phyloP scores from a whole-genome alignment of 2,113 vertebrate genomes.

The Haemorhous mexicanus region DNA sequence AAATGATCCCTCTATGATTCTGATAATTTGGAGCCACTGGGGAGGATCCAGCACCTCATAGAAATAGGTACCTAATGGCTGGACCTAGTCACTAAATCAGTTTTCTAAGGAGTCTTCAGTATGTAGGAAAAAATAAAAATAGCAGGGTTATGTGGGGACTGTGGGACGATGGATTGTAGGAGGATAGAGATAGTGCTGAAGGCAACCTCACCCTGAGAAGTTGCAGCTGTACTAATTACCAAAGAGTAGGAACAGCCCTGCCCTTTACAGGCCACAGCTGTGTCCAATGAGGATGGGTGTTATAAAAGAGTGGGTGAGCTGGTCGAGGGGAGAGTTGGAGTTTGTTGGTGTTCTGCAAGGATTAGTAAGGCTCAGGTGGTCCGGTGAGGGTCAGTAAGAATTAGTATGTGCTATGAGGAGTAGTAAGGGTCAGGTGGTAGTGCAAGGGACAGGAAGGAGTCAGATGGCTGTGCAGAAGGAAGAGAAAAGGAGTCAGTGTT shows the following conservation, averaged over 20 bases:
- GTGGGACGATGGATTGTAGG: not conserved
- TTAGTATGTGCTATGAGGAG: no score
- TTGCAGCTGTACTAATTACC: not conserved
- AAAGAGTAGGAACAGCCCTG: not conserved
- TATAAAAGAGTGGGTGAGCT: not conserved
- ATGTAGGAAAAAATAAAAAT: not conserved
- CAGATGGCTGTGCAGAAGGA: no score
- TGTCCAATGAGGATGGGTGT: not conserved
- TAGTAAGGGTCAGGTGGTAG: no score
- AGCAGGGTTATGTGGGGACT: not conserved
- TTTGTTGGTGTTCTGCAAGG: no score
- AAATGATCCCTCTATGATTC: not conserved
- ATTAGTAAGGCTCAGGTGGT: no score
- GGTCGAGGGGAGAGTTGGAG: not conserved
- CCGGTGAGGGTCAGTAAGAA: no score
- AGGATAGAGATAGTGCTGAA: not conserved
- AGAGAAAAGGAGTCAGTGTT: no score
- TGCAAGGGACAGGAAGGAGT: no score
- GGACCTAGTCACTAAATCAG: not conserved
- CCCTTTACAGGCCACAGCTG: not conserved
- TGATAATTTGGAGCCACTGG: not conserved
- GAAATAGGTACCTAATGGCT: not conserved
- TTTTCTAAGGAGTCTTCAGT: not conserved
- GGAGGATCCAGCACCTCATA: not conserved
- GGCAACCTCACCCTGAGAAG: not conserved